Evolutionary conservation across 2,888 invertebrate species (phyloP).

Genomic region (Lasioglossum calceatum): DNA sequence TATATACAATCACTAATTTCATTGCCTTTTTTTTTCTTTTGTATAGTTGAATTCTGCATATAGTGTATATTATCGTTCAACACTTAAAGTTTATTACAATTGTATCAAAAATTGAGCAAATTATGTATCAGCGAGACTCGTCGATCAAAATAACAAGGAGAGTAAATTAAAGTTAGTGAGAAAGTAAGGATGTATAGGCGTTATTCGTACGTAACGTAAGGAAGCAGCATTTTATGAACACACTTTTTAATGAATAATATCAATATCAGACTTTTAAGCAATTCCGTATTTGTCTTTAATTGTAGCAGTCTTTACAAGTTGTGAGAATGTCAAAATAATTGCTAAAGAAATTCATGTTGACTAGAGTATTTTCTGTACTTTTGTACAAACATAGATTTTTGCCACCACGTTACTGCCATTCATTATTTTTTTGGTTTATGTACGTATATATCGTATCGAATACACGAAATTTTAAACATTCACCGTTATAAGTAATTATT

Average conservation of each 20-base stretch:
- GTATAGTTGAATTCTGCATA: constrained; percentile 23
- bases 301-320: constrained; percentile 42
- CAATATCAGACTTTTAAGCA: constrained; percentile 42
- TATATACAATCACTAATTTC: constrained; percentile 44
- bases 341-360: constrained; percentile 42
- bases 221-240: constrained; percentile 46
- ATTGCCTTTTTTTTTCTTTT: constrained; percentile 4
- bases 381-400: constrained; percentile 25
- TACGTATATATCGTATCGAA: constrained; percentile 1
- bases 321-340: constrained; percentile 35
- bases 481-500: constrained; percentile 8
- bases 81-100: constrained; percentile 45
- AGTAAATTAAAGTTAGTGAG: constrained; percentile 36
- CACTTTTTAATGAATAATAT: constrained; percentile 37
- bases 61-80: constrained; percentile 33
- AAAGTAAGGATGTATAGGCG: constrained; percentile 4
- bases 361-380: constrained; percentile 55
- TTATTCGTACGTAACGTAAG: constrained; percentile 23
- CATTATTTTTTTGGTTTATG: neutral
- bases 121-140: constrained; percentile 53
- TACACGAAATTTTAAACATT: constrained; percentile 1
- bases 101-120: constrained; percentile 70
- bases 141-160: constrained; percentile 22
- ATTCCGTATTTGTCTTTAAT: constrained; percentile 32
- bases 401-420: constrained; percentile 18